phyloP scores from a whole-genome alignment of 1,140 invertebrate genomes.

The Diorhabda elongata region DNA sequence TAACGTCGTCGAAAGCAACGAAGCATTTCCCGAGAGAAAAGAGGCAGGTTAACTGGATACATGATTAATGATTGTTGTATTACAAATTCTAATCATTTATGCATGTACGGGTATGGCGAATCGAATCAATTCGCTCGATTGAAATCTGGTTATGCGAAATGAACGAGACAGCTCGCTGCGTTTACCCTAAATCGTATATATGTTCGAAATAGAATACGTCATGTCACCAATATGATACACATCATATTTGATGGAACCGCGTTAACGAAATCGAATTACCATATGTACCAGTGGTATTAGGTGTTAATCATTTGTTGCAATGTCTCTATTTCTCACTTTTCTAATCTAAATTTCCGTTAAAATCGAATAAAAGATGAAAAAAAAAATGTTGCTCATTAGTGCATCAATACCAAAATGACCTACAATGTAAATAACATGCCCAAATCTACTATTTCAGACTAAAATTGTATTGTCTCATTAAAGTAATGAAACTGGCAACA shows the following conservation, averaged over 20 bases:
- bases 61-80: conserved; percentile 44
- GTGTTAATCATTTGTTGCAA: too few species aligned
- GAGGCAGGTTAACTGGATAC: conserved; percentile 36
- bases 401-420: too few species aligned
- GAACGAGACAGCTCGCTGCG: conserved; percentile 3
- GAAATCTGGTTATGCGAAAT: conserved; percentile 24
- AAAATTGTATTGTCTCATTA: too few species aligned
- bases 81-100: conserved; percentile 40
- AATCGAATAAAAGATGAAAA: too few species aligned
- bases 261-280: background rate
- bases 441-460: too few species aligned
- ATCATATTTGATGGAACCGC: background rate
- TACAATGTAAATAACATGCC: too few species aligned
- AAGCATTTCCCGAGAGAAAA: conserved; percentile 29
- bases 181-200: conserved; percentile 2
- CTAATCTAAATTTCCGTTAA: too few species aligned
- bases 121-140: conserved; percentile 38
- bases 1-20: conserved; percentile 26
- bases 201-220: conserved; percentile 2
- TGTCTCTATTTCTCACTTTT: too few species aligned
- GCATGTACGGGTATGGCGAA: conserved; percentile 36
- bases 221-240: background rate
- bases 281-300: too few species aligned
- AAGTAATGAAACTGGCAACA: too few species aligned
- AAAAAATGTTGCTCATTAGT: too few species aligned